A percentile compares a stretch with the other conserved stretches of the same genome.
Conservation (phyloP, 2,888 invertebrate genomes). For the Drosophila austrosaltans region DNA sequence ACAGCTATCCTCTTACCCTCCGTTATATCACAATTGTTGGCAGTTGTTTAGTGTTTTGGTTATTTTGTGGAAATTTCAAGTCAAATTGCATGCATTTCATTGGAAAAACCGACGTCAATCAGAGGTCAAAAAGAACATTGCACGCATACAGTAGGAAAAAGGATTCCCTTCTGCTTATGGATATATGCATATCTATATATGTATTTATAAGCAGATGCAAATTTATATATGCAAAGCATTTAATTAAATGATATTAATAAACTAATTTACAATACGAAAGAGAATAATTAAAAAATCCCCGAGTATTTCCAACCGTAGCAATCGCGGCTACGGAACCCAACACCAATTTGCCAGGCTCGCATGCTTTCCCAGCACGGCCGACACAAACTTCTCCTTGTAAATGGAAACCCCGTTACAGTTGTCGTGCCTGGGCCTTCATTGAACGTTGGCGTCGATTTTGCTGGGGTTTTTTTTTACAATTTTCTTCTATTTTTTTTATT, state of each 20-base stretch:
- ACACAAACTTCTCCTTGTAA: constrained; percentile 58
- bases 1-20: neutral
- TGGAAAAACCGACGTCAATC: constrained; percentile 49
- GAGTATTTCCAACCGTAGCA: constrained; percentile 45
- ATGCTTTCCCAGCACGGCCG: constrained; percentile 55
- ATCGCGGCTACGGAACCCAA: constrained; percentile 51
- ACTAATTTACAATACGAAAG: neutral
- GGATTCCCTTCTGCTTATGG: neutral
- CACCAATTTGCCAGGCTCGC: constrained; percentile 71
- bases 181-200: constrained; percentile 2
- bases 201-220: constrained; percentile 14
- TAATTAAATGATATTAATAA: constrained; percentile 23
- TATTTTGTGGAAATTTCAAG: constrained; percentile 66
- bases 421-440: constrained; percentile 50
- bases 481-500: constrained; percentile 45
- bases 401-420: constrained; percentile 76
- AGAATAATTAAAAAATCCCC: constrained; percentile 36
- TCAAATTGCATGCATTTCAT: constrained; percentile 58
- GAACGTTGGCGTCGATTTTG: constrained; percentile 49
- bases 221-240: constrained; percentile 7
- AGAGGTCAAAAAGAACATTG: constrained; percentile 15
- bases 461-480: constrained; percentile 27
- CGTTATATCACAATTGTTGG: constrained; percentile 18
- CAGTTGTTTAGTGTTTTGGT: constrained; percentile 53
- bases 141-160: neutral